Conservation (phyloP, 2,888 invertebrate species). For the Tuta absoluta region DNA sequence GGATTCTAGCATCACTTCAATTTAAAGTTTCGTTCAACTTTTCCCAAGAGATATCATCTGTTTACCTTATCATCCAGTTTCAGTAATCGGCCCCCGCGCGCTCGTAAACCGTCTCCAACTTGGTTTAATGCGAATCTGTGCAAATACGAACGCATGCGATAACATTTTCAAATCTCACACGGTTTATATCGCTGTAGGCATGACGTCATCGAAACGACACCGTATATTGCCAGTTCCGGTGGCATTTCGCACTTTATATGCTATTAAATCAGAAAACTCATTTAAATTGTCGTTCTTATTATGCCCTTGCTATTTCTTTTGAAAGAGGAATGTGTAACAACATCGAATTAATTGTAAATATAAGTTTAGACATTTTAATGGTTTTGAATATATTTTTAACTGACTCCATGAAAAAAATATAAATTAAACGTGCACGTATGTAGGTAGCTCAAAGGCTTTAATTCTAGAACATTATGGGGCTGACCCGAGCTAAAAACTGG, state of each 20-base stretch:
- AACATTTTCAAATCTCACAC: conserved; percentile 53
- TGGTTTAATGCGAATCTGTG: conserved; percentile 22
- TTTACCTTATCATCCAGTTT: conserved; percentile 12
- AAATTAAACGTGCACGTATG: too few species aligned
- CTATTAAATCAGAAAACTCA: conserved; percentile 48
- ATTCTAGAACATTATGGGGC: too few species aligned
- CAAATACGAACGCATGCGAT: conserved; percentile 42
- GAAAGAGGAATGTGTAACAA: not conserved
- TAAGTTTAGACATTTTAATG: not conserved
- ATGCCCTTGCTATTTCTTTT: conserved; percentile 25
- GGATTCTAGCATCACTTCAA: not conserved
- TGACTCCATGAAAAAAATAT: too few species aligned
- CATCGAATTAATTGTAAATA: not conserved
- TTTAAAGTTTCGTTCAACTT: conserved; percentile 8
- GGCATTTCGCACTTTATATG: conserved; percentile 49
- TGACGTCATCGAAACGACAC: conserved; percentile 38
- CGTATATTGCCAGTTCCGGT: conserved; percentile 45
- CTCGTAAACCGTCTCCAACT: conserved; percentile 24
- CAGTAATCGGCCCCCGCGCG: conserved; percentile 18
- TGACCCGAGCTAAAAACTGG: too few species aligned
- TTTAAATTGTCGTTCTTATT: conserved; percentile 35
- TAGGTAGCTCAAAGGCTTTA: too few species aligned
- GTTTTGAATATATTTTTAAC: conserved; percentile 20
- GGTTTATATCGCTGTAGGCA: conserved; percentile 46
- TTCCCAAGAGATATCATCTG: conserved; percentile 13